Conservation (phyloP, 35 echinoderm and acorn worm genomes). For the Diadema setosum region DNA sequence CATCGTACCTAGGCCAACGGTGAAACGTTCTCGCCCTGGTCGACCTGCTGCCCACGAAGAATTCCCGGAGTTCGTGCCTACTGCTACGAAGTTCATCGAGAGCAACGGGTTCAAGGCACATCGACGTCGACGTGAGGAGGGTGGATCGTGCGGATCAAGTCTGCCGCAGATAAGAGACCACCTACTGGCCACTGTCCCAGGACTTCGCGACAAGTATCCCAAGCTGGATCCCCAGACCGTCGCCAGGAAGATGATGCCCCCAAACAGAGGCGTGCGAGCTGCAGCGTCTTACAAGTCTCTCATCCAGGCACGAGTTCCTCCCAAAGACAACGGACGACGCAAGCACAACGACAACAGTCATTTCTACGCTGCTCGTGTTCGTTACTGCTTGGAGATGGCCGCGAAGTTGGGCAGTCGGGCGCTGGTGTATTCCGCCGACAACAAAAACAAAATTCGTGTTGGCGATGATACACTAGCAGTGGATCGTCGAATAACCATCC, state of each 20-base stretch:
- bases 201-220: conserved; percentile 2
- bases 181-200: conserved; percentile 8
- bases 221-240: not conserved
- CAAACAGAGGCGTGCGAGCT: not conserved
- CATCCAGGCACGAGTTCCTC: not conserved
- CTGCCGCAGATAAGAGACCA: conserved; percentile 34
- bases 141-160: conserved; percentile 42
- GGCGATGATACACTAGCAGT: conserved; percentile 33
- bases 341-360: conserved; percentile 17
- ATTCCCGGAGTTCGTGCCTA: conserved; percentile 16
- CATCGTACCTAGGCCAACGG: not conserved
- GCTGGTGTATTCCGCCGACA: conserved; percentile 27
- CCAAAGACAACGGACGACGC: not conserved
- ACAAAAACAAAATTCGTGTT: conserved; percentile 61
- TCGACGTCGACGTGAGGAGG: conserved; percentile 10
- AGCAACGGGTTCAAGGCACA: conserved; percentile 63
- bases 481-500: not conserved
- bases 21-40: not conserved
- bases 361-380: conserved; percentile 49
- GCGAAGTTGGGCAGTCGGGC: not conserved
- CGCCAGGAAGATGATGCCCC: not conserved
- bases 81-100: conserved; percentile 52
- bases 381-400: conserved; percentile 11
- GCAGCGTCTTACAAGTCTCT: not conserved
- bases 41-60: not conserved